These are phyloP conservation scores for Idris sp. DNA, from an alignment of 1,140 invertebrate genomes.

Conservation along the genomic window DNA sequence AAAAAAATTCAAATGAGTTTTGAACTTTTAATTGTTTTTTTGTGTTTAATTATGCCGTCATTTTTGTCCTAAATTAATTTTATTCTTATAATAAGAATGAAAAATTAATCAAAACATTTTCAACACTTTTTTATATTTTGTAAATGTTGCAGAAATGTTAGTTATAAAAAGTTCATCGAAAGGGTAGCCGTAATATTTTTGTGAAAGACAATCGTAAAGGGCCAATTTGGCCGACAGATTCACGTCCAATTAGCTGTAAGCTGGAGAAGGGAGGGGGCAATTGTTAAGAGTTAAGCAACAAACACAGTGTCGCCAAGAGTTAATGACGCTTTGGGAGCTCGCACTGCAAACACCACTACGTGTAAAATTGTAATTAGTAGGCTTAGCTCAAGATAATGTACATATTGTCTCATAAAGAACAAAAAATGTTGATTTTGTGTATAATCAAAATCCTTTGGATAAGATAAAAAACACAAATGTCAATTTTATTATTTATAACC, in stretches of 20 bases:
- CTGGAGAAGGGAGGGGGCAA: too few species aligned
- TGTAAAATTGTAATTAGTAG: slow-evolving; percentile 19
- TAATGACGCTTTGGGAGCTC: slow-evolving; percentile 23
- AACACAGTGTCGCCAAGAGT: slow-evolving; percentile 44
- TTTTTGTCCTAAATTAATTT: too few species aligned
- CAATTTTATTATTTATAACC: too few species aligned
- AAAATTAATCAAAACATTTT: too few species aligned
- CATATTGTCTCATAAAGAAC: slow-evolving; percentile 3
- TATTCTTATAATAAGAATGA: too few species aligned
- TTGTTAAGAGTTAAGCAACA: slow-evolving; percentile 55
- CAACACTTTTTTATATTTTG: slow-evolving; percentile 1
- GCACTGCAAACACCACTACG: slow-evolving; percentile 20
- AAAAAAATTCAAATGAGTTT: too few species aligned
- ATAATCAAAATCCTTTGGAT: neutral
- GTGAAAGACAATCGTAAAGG: slow-evolving; percentile 12
- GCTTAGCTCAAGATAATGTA: slow-evolving; percentile 21
- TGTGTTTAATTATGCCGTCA: too few species aligned
- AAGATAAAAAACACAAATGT: too few species aligned
- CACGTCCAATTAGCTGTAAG: slow-evolving; percentile 44
- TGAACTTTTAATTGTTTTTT: too few species aligned
- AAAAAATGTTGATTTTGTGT: neutral
- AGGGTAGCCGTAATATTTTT: slow-evolving; percentile 40
- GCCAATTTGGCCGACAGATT: slow-evolving; percentile 38
- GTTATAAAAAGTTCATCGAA: slow-evolving; percentile 42
- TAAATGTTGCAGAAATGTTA: slow-evolving; percentile 32